A percentile compares a stretch with the other conserved stretches of the same genome.
These are phyloP conservation scores for Thalassophryne amazonica DNA, from an alignment of 2,797 vertebrate genomes.

Conservation along the genomic window DNA sequence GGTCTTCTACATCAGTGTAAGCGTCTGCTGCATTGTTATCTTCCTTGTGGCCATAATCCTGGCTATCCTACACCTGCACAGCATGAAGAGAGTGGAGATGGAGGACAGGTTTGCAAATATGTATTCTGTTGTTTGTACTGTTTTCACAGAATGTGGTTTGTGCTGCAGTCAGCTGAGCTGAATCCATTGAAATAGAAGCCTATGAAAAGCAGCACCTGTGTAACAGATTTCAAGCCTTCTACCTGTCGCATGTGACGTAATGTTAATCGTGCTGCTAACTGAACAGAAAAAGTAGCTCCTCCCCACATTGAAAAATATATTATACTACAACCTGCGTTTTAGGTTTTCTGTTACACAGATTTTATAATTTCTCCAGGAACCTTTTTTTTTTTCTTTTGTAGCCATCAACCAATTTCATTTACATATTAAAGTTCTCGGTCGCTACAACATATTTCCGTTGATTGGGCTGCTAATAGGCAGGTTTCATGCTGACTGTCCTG, in stretches of 20 bases:
- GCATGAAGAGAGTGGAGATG: constrained; percentile 97
- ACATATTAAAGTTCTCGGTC: too few species aligned
- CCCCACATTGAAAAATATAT: constrained; percentile 7
- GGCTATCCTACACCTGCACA: constrained; percentile 96
- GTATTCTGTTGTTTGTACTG: not conserved
- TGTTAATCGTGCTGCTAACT: not conserved
- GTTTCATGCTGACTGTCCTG: too few species aligned
- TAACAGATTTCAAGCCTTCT: not conserved
- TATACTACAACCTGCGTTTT: constrained; percentile 28
- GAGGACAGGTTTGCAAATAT: constrained; percentile 89
- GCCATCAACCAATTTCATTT: too few species aligned
- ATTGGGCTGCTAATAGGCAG: too few species aligned
- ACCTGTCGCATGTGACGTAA: not conserved
- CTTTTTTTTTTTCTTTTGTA: too few species aligned
- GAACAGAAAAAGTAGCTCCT: constrained; percentile 12
- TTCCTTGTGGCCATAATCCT: constrained; percentile 98
- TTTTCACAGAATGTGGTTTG: not conserved
- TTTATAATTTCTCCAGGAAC: constrained; percentile 10
- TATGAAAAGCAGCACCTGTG: not conserved
- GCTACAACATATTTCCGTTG: too few species aligned
- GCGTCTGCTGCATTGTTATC: constrained; percentile 97
- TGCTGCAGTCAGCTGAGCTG: not conserved
- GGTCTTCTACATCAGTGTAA: constrained; percentile 98
- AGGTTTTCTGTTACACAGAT: not conserved
- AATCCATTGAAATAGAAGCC: not conserved